These are phyloP conservation scores for Drosophila ironensis DNA, from an alignment of 1,140 invertebrate genomes.

Conservation along the genomic window DNA sequence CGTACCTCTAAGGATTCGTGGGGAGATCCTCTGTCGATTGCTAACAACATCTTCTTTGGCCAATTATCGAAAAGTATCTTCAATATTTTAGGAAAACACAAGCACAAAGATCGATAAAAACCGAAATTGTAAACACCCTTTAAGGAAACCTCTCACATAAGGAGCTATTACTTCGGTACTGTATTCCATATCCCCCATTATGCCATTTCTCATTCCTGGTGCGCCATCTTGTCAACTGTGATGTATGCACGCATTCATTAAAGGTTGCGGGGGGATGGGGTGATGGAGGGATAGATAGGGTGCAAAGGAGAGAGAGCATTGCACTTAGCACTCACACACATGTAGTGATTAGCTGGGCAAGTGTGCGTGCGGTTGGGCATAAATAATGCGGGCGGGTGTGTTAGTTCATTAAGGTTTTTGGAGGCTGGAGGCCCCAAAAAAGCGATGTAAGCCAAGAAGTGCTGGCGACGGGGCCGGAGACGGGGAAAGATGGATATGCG, in stretches of 20 bases:
- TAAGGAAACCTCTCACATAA: too few species aligned
- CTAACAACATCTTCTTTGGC: too few species aligned
- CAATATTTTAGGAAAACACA: too few species aligned
- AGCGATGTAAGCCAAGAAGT: constrained; percentile 42
- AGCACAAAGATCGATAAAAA: too few species aligned
- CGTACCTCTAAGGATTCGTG: too few species aligned
- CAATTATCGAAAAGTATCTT: too few species aligned
- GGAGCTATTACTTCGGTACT: too few species aligned
- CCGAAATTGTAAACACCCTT: too few species aligned
- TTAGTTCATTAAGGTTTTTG: constrained; percentile 36
- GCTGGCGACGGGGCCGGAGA: neutral
- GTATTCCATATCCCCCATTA: too few species aligned
- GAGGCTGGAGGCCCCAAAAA: constrained; percentile 15
- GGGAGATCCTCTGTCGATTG: too few species aligned
- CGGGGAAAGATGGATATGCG: constrained; percentile 20
- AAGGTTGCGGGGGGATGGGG: neutral
- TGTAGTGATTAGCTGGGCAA: constrained; percentile 26
- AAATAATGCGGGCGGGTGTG: constrained; percentile 35
- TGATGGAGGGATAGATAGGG: neutral
- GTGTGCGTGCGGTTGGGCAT: constrained; percentile 9
- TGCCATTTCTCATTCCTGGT: constrained; percentile 12
- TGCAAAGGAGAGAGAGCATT: neutral
- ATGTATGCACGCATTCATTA: constrained; percentile 44
- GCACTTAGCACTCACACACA: constrained; percentile 27
- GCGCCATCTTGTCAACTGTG: constrained; percentile 39